These are phyloP conservation scores for Phortica magna DNA, from an alignment of 2,888 invertebrate genomes.

Conservation along the genomic window DNA sequence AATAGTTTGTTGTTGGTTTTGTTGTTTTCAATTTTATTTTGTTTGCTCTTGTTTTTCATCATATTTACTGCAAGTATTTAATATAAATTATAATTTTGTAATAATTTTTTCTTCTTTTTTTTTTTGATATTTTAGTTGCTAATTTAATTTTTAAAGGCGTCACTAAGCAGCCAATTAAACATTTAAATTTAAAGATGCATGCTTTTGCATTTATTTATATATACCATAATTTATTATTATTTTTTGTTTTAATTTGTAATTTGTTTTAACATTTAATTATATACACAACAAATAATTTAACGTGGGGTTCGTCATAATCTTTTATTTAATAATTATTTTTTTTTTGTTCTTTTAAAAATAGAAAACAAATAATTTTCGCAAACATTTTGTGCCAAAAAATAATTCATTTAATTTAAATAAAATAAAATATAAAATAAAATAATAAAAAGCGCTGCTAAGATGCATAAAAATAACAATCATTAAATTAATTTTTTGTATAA, in stretches of 20 bases:
- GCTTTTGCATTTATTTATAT: slow-evolving; percentile 35
- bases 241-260: slow-evolving; percentile 41
- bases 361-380: slow-evolving; percentile 66
- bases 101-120: slow-evolving; percentile 48
- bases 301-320: slow-evolving; percentile 61
- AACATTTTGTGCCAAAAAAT: slow-evolving; percentile 50
- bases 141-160: slow-evolving; percentile 24
- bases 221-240: slow-evolving; percentile 40
- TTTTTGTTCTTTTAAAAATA: slow-evolving; percentile 62
- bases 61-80: slow-evolving; percentile 41
- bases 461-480: slow-evolving; percentile 32
- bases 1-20: slow-evolving; percentile 64
- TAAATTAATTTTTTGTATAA: slow-evolving; percentile 49
- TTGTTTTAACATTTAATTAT: slow-evolving; percentile 66
- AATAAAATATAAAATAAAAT: slow-evolving; percentile 36
- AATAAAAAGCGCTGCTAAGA: slow-evolving; percentile 31
- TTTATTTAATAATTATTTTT: slow-evolving; percentile 42
- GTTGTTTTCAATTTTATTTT: slow-evolving; percentile 54
- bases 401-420: slow-evolving; percentile 31
- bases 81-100: slow-evolving; percentile 39
- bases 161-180: slow-evolving; percentile 59
- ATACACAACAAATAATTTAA: slow-evolving; percentile 71
- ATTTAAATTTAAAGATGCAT: slow-evolving; percentile 47
- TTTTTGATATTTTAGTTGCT: slow-evolving; percentile 49
- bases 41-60: slow-evolving; percentile 35